Percentiles rank a stretch among this genome's conserved stretches.
Conservation (phyloP, 1,140 invertebrate species). For the Heliconius congener region DNA sequence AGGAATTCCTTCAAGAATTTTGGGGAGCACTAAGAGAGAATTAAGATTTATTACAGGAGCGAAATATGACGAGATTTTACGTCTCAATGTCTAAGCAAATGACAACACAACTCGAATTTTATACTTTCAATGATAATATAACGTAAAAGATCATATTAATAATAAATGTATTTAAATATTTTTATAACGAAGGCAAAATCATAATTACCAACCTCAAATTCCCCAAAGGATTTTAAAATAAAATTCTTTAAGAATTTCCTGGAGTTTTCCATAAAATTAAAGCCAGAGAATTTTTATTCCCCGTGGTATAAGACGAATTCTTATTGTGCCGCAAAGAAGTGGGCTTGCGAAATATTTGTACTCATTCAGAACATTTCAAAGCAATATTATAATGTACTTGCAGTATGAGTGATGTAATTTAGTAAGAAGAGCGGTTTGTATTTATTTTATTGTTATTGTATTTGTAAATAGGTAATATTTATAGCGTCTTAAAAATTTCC, state of each 20-base stretch:
- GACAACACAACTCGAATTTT: no score
- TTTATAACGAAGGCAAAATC: neutral
- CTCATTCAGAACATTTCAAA: slow-evolving; percentile 12
- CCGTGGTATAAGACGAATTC: slow-evolving; percentile 19
- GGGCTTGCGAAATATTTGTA: slow-evolving; percentile 21
- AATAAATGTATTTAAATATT: neutral
- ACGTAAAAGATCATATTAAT: no score
- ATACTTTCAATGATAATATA: no score
- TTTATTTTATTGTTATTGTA: no score
- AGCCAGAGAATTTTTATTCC: slow-evolving; percentile 14
- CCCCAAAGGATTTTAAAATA: slow-evolving; percentile 23
- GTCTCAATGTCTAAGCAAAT: no score
- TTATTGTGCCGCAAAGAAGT: slow-evolving; percentile 17
- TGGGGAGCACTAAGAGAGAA: no score
- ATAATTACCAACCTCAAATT: neutral
- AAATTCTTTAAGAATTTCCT: slow-evolving; percentile 22
- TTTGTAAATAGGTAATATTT: neutral
- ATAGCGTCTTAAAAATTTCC: neutral
- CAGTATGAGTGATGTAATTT: neutral
- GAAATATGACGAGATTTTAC: no score
- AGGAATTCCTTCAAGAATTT: no score
- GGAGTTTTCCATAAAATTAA: slow-evolving; percentile 14
- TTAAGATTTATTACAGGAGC: no score
- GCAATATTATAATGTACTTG: neutral
- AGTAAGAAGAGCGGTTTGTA: neutral